phyloP scores from a whole-genome alignment of 2,113 vertebrate species.

The Deroptyus accipitrinus region DNA sequence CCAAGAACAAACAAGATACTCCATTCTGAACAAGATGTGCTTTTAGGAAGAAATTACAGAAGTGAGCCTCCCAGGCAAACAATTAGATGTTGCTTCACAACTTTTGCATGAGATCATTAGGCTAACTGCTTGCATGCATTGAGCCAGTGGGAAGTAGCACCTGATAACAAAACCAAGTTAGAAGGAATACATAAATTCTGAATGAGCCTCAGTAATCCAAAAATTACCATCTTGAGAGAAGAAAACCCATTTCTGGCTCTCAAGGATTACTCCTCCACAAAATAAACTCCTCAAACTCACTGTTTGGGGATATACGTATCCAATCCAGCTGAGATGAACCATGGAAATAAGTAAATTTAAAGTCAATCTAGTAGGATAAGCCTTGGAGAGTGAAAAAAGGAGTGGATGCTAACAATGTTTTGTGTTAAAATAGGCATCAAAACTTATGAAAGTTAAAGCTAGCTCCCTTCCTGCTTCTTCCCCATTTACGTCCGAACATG shows the following conservation, averaged over 20 bases:
- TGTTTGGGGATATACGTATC: accelerated
- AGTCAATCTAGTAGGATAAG: not conserved
- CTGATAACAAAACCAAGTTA: not conserved
- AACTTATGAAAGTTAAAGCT: not conserved
- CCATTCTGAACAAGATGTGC: not conserved
- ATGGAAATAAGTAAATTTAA: not conserved
- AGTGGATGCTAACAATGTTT: accelerated
- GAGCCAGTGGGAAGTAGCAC: not conserved
- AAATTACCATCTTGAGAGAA: not conserved
- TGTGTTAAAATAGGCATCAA: not conserved
- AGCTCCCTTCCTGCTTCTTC: not conserved
- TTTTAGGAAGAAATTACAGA: not conserved
- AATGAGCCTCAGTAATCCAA: not conserved
- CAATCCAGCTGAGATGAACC: not conserved
- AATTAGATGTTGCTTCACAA: not conserved
- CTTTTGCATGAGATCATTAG: not conserved
- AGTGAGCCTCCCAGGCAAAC: not conserved
- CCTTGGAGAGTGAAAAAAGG: not conserved
- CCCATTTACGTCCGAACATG: not conserved
- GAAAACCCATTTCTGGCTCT: not conserved
- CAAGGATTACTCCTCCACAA: not conserved
- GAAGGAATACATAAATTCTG: not conserved
- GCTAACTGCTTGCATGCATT: not conserved
- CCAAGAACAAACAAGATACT: not conserved
- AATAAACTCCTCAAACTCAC: not conserved